Percentiles rank a stretch among this genome's conserved stretches.
These are phyloP conservation scores for Nasua narica DNA, from an alignment of 2,797 vertebrate species.

Conservation along the genomic window DNA sequence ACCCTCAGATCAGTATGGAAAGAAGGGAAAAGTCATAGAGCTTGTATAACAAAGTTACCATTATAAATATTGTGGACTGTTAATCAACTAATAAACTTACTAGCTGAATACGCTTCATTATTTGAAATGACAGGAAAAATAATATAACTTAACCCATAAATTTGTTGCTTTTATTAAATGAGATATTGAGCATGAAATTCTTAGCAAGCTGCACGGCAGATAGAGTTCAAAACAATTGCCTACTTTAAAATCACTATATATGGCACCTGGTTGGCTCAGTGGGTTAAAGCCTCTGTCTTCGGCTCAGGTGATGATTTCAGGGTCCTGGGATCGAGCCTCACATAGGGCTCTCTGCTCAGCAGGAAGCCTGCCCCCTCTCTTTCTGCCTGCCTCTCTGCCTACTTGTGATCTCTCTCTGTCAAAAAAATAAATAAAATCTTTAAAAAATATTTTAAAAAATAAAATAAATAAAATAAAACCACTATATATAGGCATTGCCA, in stretches of 20 bases:
- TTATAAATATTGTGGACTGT: neutral
- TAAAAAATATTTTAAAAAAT: too few species aligned
- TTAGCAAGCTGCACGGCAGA: neutral
- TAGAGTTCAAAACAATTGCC: neutral
- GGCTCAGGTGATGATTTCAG: too few species aligned
- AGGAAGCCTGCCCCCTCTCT: too few species aligned
- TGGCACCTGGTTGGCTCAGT: too few species aligned
- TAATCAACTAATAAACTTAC: neutral
- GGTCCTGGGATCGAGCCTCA: too few species aligned
- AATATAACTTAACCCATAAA: neutral
- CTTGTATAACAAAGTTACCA: neutral
- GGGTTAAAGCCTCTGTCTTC: too few species aligned
- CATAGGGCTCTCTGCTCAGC: too few species aligned
- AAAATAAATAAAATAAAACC: neutral
- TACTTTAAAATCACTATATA: neutral
- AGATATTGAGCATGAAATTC: neutral
- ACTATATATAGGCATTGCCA: neutral
- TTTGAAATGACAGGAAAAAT: neutral
- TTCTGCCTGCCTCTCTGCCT: too few species aligned
- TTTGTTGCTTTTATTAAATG: neutral
- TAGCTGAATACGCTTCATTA: neutral
- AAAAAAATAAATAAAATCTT: too few species aligned
- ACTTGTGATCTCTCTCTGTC: too few species aligned
- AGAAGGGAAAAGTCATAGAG: neutral
- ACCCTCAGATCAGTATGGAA: neutral